Percentiles rank a stretch among this genome's conserved stretches.
Evolutionary conservation across 2,797 vertebrate species (phyloP).

Genomic region (Kryptolebias ocellatus): DNA sequence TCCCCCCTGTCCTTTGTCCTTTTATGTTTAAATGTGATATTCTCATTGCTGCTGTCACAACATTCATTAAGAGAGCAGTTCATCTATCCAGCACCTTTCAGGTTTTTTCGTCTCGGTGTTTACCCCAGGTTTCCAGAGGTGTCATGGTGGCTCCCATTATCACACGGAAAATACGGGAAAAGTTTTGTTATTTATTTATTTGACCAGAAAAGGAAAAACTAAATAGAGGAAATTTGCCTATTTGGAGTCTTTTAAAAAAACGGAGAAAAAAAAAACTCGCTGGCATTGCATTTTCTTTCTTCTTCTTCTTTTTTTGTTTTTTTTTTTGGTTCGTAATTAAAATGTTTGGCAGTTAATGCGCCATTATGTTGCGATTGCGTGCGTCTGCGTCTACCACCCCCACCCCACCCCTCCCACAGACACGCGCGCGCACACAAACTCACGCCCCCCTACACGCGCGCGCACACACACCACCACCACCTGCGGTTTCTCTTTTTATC

Average conservation of each 20-base stretch:
- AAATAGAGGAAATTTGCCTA: no score
- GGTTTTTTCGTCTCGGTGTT: constrained; percentile 17
- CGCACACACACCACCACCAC: no score
- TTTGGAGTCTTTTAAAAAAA: no score
- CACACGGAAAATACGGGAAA: background rate
- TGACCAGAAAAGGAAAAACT: no score
- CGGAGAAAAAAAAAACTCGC: no score
- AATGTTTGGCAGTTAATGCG: no score
- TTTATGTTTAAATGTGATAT: background rate
- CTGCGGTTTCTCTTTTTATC: background rate
- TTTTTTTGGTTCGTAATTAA: background rate
- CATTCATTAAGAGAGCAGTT: constrained; percentile 25
- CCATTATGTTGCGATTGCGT: no score
- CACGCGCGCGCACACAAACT: no score
- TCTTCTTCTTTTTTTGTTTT: no score
- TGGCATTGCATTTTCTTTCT: no score
- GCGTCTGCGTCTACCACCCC: background rate
- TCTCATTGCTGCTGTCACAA: constrained; percentile 35
- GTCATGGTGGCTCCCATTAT: background rate
- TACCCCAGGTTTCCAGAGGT: constrained; percentile 4
- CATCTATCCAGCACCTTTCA: constrained; percentile 1
- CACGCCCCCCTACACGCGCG: no score
- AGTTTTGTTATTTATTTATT: no score
- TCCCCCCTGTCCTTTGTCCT: background rate
- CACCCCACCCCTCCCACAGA: background rate